Evolutionary conservation across 2,113 vertebrate species (phyloP), one percentile per base, ranked within the genome.

Genomic region (Macrotus californicus): DNA sequence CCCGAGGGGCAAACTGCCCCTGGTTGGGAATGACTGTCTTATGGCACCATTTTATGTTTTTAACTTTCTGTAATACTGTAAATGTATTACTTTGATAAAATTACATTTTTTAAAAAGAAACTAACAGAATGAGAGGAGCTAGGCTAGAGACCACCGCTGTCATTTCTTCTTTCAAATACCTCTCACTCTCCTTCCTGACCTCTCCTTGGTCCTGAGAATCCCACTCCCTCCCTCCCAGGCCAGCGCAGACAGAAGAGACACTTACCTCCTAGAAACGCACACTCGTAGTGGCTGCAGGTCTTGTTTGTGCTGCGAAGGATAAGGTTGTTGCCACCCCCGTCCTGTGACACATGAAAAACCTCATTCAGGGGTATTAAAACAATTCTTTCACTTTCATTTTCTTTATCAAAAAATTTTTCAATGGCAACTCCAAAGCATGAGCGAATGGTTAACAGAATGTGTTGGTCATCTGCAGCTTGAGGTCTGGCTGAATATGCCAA

Each of bases 201-300:
- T 67, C n/a, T 76, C 61, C 59, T 39, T 48, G 12, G 7, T 24
- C 39, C 85, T 76, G 64, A 81, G 72, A 59, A 66, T 15, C n/a
- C n/a, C 64, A 67, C 7, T 34, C 36, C 86, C 61, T 13, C 52
- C 50, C 16, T 89, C 84, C 48, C 72, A 84, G 48, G 54, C 2
- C 46, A 70, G 64, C 16, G 15, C 2, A 54, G 56, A 56, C 21
- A 46, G 4, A 66, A 48, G 50, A 69, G 41, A 67, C 29, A 93
- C 96, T 96, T 59, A 98, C 97, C 97, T 54, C 97, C 97, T 24
- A 98, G 91, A 76, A 96, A 98, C 0, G 97, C 91, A 79, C 97
- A 98, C 39, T 97, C 94, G 0, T 89, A 97, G 92, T 97, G 95
- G 93, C 97, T 98, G 84, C 97, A 98, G 80, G 97, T 97, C 91